Evolutionary conservation across 2,113 vertebrate genomes (phyloP), one percentile per base, ranked within the genome.

Genomic region (Lanius collurio): DNA sequence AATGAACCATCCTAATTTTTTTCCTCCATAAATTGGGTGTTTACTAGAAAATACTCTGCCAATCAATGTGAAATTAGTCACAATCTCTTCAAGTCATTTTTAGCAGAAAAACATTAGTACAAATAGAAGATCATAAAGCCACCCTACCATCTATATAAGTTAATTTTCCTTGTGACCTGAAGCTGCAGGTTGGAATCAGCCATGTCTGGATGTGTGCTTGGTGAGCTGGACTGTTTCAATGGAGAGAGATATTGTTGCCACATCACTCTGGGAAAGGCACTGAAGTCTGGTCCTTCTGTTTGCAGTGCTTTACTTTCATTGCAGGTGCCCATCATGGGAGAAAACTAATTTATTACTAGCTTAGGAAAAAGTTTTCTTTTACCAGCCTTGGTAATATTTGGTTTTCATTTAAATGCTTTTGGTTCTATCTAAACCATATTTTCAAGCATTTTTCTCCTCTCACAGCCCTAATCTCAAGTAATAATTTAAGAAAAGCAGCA

Each of bases 391-490:
- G 73, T 75, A 89, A 71, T 91, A 69, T 41, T 96, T 89, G 70
- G 53, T 89, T 95, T 95, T 87, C 49, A 82, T 91, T 95, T 93
- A 94, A 91, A 94, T 92, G 69, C 47, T 92, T 93, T 95, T 91
- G 81, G 89, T 89, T 95, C 93, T 95, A 91, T 89, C 60, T 93
- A 93, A 96, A 94, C 91, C 95, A 87, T 83, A 93, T 95, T 96
- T 96, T 94, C 65, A 92, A 87, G 75, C 12, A 2, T 89, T 95
- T 91, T 87, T 37, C 26, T 44, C 56, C 47, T 70, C 92, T 93
- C 64, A 60, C 60, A 76, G 44, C 56, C 83, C 35, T 95, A 94
- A 95, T 94, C 93, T 94, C 83, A 92, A 96, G 90, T 94, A 95
- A 96, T 94, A 97, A 89, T 69, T 95, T 96, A 76, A 89, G 80